A percentile compares a stretch with the other conserved stretches of the same genome.
These are phyloP conservation scores for Stenurella melanura DNA, from an alignment of 2,888 invertebrate genomes.

Conservation along the genomic window DNA sequence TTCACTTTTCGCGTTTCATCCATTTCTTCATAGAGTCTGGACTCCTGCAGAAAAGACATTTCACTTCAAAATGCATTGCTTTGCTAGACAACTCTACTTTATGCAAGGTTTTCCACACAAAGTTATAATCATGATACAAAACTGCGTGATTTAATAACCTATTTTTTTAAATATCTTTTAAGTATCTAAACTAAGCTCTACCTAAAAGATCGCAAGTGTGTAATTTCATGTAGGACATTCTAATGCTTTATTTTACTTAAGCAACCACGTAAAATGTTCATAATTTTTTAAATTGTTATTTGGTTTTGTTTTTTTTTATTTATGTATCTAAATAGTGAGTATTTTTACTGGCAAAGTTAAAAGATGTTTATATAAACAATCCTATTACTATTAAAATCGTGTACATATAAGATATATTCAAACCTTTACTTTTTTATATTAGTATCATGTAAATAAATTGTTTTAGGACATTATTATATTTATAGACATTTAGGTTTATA, in stretches of 20 bases:
- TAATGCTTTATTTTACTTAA: background rate
- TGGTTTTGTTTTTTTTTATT: background rate
- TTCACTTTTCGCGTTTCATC: too few species aligned
- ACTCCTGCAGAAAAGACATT: too few species aligned
- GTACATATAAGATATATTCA: conserved; percentile 20
- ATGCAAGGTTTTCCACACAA: too few species aligned
- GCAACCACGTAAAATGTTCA: background rate
- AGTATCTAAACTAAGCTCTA: background rate
- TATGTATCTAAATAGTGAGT: background rate
- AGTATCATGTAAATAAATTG: conserved; percentile 14
- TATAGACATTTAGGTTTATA: background rate
- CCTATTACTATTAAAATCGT: conserved; percentile 3
- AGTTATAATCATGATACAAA: too few species aligned
- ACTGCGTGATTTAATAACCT: background rate
- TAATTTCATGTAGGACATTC: background rate
- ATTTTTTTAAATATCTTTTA: background rate
- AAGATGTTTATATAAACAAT: conserved; percentile 15
- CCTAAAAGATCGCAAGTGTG: background rate
- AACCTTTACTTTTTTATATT: conserved; percentile 18
- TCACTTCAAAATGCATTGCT: too few species aligned
- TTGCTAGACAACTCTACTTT: too few species aligned
- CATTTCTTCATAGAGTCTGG: too few species aligned
- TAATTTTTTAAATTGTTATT: background rate
- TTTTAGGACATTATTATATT: conserved; percentile 2
- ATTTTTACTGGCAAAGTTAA: background rate